These are phyloP conservation scores for Poeciliopsis gracilis DNA, from an alignment of 2,797 vertebrate genomes.

Conservation along the genomic window DNA sequence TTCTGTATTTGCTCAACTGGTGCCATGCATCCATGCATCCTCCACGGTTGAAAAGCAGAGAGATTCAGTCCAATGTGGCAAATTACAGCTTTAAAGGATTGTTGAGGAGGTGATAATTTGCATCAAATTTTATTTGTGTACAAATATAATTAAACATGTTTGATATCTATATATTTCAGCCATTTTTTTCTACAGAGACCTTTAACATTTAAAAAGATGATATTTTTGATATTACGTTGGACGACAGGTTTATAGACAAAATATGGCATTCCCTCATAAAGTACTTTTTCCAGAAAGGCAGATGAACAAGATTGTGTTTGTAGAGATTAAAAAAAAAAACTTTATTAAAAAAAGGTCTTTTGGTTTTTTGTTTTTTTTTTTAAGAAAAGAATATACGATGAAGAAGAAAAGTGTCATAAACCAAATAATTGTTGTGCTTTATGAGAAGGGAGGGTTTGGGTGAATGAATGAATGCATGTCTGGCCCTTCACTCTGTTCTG, in stretches of 20 bases:
- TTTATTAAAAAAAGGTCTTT: background rate
- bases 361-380: background rate
- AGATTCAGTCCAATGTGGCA: conserved; percentile 44
- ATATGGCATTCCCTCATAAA: conserved; percentile 58
- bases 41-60: conserved; percentile 40
- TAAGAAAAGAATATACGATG: conserved; percentile 20
- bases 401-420: conserved; percentile 52
- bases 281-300: conserved; percentile 61
- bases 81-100: conserved; percentile 71
- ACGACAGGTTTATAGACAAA: conserved; percentile 63
- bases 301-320: conserved; percentile 50
- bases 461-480: conserved; percentile 62
- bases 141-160: conserved; percentile 72
- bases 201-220: conserved; percentile 79
- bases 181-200: conserved; percentile 85
- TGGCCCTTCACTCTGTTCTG: conserved; percentile 71
- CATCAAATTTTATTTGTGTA: conserved; percentile 81
- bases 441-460: conserved; percentile 54
- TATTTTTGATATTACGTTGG: conserved; percentile 85
- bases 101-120: conserved; percentile 75
- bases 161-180: conserved; percentile 80
- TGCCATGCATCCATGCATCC: conserved; percentile 50
- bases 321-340: conserved; percentile 33
- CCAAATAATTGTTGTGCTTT: conserved; percentile 76
- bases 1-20: conserved; percentile 48